Evolutionary conservation across 2,113 vertebrate genomes (phyloP), one percentile per base, ranked within the genome.

Genomic region (Xiphophorus maculatus): DNA sequence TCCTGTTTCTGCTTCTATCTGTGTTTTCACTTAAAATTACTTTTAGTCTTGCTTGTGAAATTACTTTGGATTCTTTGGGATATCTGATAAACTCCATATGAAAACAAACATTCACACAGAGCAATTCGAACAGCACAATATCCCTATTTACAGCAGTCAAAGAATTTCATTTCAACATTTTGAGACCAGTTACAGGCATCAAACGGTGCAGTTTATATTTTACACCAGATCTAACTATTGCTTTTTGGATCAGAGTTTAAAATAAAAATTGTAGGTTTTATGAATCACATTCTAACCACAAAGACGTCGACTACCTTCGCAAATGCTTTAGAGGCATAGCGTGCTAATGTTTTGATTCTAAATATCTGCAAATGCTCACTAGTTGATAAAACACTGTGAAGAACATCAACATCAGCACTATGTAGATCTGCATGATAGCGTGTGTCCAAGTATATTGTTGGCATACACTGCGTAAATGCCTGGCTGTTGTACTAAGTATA

Each of bases 51-150:
- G 19, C 63, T 64, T 13, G 37, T 11, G 48, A n/a, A 71, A 61
- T 72, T 70, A 79, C 80, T 84, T 84, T 80, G 54, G 60, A 71
- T 81, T 80, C 70, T 77, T 54, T 81, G 80, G 75, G 30, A 48
- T 68, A 73, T 73, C 63, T 62, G 79, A 88, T 82, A 90, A 89
- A 60, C 63, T 63, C 74, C 25, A 77, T 76, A 80, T 83, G 40
- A 79, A 81, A 84, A 51, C 0, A 3, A 66, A 72, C 37, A 81
- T 27, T 75, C 63, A 75, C 51, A 51, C 35, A 70, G 12, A 14
- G 58, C 35, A 30, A 68, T 69, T 65, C 71, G 65, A 27, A 48
- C 14, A 35, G 15, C 33, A 11, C 35, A 28, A 14, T 22, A 44
- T 5, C 5, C 40, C 40, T 15, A 15, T 42, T 15, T 42, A 15